phyloP scores from a whole-genome alignment of 2,888 invertebrate species.

The Acrobasis repandana region DNA sequence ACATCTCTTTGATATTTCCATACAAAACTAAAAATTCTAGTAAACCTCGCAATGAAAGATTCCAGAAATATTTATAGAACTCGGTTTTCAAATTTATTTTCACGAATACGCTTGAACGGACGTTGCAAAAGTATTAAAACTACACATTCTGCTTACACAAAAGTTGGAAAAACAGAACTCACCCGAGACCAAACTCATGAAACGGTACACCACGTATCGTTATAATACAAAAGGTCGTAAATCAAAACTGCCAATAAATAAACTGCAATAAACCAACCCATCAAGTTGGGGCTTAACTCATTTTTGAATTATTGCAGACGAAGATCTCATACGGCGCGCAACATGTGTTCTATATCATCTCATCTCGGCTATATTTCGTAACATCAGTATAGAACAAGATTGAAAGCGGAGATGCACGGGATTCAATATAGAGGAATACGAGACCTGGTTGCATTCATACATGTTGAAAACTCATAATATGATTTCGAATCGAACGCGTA shows the following conservation, averaged over 20 bases:
- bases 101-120: neutral
- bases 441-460: constrained; percentile 70
- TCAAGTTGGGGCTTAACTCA: constrained; percentile 61
- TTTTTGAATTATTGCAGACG: constrained; percentile 70
- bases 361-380: constrained; percentile 61
- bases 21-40: neutral
- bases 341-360: constrained; percentile 74
- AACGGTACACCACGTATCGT: constrained; percentile 30
- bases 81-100: constrained; percentile 1
- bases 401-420: constrained; percentile 69
- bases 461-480: constrained; percentile 75
- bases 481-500: constrained; percentile 71
- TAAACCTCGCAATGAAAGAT: neutral
- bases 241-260: constrained; percentile 55
- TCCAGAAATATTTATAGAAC: neutral
- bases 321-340: constrained; percentile 63
- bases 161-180: constrained; percentile 16
- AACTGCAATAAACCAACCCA: constrained; percentile 60
- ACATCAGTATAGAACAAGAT: constrained; percentile 63
- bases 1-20: neutral
- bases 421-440: constrained; percentile 72
- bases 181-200: constrained; percentile 19
- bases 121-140: constrained; percentile 10
- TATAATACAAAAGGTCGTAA: constrained; percentile 50
- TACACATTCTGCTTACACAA: neutral